These are phyloP conservation scores for Ptyas mucosa DNA, from an alignment of 2,113 vertebrate genomes.

Conservation along the genomic window DNA sequence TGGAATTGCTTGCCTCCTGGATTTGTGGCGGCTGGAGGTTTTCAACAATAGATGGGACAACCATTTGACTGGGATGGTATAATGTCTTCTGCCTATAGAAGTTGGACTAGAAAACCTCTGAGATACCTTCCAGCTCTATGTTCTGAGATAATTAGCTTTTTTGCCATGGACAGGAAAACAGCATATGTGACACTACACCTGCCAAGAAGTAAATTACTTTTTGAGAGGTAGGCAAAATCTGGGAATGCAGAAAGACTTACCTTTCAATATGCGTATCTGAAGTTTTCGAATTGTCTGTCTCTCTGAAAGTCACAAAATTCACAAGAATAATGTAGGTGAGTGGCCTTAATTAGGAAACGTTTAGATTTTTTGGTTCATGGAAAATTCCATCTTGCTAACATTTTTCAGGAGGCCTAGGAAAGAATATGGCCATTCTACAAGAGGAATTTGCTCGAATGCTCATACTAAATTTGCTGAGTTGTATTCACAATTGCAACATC, in stretches of 20 bases:
- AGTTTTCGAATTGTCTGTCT: neutral
- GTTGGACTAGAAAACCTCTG: neutral
- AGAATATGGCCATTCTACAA: neutral
- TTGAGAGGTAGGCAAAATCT: neutral
- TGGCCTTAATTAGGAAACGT: neutral
- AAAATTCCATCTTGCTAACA: neutral
- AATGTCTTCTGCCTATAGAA: neutral
- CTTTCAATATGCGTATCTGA: neutral
- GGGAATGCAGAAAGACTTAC: neutral
- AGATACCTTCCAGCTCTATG: neutral
- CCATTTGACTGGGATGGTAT: neutral
- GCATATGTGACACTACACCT: neutral
- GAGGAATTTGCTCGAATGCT: neutral
- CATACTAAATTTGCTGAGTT: neutral
- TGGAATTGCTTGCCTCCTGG: neutral
- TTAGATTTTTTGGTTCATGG: neutral
- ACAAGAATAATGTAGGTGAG: neutral
- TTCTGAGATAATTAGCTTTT: neutral
- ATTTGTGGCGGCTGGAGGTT: neutral
- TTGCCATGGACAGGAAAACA: neutral
- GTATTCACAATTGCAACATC: neutral
- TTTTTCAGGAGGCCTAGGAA: neutral
- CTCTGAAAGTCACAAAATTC: neutral
- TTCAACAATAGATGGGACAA: neutral
- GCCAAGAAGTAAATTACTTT: neutral